Evolutionary conservation across 2,797 vertebrate genomes (phyloP), one percentile per base, ranked within the genome.

Genomic region (Agapornis canus): DNA sequence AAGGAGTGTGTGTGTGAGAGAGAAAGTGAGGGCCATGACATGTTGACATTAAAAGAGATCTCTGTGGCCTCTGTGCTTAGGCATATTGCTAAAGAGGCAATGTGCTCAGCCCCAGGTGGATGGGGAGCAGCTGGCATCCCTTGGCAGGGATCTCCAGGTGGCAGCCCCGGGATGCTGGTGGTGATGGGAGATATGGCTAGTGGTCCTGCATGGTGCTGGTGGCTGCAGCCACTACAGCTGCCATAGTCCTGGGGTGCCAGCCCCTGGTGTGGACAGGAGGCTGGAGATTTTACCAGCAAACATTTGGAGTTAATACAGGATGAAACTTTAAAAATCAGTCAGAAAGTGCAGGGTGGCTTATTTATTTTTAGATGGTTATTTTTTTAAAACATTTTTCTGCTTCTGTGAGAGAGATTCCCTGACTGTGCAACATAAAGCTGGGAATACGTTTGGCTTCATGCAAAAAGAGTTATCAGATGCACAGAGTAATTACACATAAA

Each of bases 11-110:
- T 54, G 48, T 89, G 88, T 11, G 43, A 11, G 20, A 92, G 51
- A 86, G 65, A 90, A 92, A 93, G 89, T 48, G 27, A 80, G 92
- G 94, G 51, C 47, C 45, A 64, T 90, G 89, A 90, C 57, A 68
- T 52, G 49, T 57, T 90, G 63, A 90, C 75, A 51, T 75, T 91
- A 82, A 86, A 87, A 91, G 23, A 49, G 49, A 83, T 49, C 78
- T 89, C 64, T 85, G 69, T 89, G 63, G 72, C 40, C 69, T 93
- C 45, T 82, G 35, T 23, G 20, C 60, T 92, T 69, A 65, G 48
- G 32, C 35, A 13, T 52, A 25, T 12, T 70, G 69, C 76, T 89
- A 10, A 90, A 76, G 66, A 73, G 51, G 39, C 5, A 7, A 45
- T 1, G 11, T 56, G 66, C 23, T 59, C 0, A 0, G 65, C 21